A percentile compares a stretch with the other conserved stretches of the same genome.
Evolutionary conservation across 1,140 invertebrate species (phyloP).

Genomic region (Drosophila asahinai): DNA sequence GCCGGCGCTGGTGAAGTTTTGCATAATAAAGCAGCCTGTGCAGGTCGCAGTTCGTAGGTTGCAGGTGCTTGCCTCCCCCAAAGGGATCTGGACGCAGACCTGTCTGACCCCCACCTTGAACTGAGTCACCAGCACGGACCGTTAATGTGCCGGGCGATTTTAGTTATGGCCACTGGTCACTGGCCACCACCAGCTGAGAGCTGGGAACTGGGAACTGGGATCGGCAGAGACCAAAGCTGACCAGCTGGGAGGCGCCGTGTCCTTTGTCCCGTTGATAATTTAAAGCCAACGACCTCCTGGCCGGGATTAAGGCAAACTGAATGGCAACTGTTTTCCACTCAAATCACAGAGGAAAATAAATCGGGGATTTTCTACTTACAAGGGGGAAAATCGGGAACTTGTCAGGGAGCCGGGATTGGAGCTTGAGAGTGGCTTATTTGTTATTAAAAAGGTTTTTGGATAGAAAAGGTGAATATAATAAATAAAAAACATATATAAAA

Average conservation of each 20-base stretch:
- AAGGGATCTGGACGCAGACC: conserved; percentile 36
- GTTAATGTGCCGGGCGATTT: conserved; percentile 53
- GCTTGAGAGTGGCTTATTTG: not conserved
- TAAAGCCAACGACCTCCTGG: conserved; percentile 69
- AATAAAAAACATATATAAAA: too few species aligned
- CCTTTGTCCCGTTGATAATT: conserved; percentile 55
- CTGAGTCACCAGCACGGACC: conserved; percentile 45
- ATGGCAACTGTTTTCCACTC: conserved; percentile 36
- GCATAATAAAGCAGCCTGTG: conserved; percentile 64
- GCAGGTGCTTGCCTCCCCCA: conserved; percentile 42
- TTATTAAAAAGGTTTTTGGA: not conserved
- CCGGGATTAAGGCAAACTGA: conserved; percentile 45
- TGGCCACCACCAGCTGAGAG: conserved; percentile 9
- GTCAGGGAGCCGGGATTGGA: not conserved
- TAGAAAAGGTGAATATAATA: too few species aligned
- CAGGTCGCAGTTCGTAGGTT: conserved; percentile 4
- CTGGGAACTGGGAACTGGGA: not conserved
- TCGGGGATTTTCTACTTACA: conserved; percentile 17
- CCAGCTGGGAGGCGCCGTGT: conserved; percentile 41
- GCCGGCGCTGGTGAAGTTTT: conserved; percentile 64
- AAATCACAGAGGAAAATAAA: conserved; percentile 45
- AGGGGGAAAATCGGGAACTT: not conserved
- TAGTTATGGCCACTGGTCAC: conserved; percentile 47
- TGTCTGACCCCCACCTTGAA: conserved; percentile 33
- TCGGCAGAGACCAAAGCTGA: conserved; percentile 21